Conservation (phyloP, 1,140 invertebrate genomes). For the Microplitis mediator region DNA sequence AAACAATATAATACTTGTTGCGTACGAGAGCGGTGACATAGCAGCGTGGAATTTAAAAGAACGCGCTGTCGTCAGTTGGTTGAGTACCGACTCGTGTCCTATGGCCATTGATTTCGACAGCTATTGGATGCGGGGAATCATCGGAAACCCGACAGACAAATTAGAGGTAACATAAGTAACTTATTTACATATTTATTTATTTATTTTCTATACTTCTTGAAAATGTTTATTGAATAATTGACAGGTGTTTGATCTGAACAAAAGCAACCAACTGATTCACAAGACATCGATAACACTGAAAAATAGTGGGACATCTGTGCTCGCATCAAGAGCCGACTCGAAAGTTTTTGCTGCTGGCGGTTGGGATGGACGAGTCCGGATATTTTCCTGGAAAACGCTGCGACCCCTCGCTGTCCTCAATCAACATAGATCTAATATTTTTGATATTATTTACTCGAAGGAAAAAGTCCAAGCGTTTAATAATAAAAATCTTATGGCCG, state of each 20-base stretch:
- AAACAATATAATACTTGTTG: slow-evolving; percentile 65
- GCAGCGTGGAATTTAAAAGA: slow-evolving; percentile 70
- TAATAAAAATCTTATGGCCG: slow-evolving; percentile 73
- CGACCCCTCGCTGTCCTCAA: slow-evolving; percentile 76
- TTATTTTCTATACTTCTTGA: background rate
- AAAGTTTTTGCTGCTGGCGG: slow-evolving; percentile 78
- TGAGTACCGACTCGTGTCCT: slow-evolving; percentile 69
- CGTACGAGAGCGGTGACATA: slow-evolving; percentile 72
- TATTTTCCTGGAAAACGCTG: slow-evolving; percentile 80
- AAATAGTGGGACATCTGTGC: slow-evolving; percentile 73
- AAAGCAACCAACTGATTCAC: slow-evolving; percentile 56
- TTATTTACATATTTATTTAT: too few relatives aligned
- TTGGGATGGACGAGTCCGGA: slow-evolving; percentile 77
- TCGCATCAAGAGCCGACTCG: slow-evolving; percentile 73
- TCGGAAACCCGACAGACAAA: slow-evolving; percentile 68
- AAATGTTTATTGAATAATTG: background rate
- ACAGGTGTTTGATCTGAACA: slow-evolving; percentile 51
- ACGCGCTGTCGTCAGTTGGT: slow-evolving; percentile 64
- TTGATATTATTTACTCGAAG: slow-evolving; percentile 72
- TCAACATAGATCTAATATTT: slow-evolving; percentile 70
- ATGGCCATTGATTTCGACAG: slow-evolving; percentile 73
- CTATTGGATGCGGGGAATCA: slow-evolving; percentile 67
- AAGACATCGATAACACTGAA: slow-evolving; percentile 69
- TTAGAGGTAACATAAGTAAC: too few relatives aligned
- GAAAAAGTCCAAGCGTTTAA: slow-evolving; percentile 69